These are phyloP conservation scores for Orycteropus afer DNA, from an alignment of 2,113 vertebrate species.

Conservation along the genomic window DNA sequence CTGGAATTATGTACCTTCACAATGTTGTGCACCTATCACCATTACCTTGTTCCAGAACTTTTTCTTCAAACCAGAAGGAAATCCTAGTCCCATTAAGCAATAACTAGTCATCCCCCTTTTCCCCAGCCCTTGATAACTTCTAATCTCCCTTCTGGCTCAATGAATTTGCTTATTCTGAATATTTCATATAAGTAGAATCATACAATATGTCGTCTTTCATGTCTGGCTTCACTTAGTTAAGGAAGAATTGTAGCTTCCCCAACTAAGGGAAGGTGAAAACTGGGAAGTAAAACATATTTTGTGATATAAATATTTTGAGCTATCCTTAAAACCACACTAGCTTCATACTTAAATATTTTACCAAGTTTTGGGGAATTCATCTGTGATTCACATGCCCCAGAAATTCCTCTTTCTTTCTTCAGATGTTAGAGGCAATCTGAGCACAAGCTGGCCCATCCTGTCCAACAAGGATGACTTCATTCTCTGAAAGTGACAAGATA, in stretches of 20 bases:
- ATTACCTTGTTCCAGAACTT: neutral
- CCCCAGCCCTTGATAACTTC: neutral
- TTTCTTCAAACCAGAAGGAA: neutral
- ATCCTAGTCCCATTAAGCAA: neutral
- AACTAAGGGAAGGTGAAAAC: neutral
- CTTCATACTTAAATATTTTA: neutral
- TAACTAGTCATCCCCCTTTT: accelerated
- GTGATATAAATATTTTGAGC: neutral
- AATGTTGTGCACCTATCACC: neutral
- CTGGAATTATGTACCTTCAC: neutral
- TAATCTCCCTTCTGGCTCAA: neutral
- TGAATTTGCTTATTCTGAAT: neutral
- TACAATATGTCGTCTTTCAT: accelerated
- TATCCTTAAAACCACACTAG: constrained; percentile 3
- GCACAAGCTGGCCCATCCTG: neutral
- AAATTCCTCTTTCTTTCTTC: neutral
- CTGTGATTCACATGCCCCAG: neutral
- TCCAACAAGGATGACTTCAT: neutral
- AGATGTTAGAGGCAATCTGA: neutral
- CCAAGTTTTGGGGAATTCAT: neutral
- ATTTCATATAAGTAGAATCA: neutral
- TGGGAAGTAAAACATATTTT: neutral
- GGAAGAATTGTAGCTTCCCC: neutral
- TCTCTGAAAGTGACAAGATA: constrained; percentile 30
- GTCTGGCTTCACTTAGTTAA: constrained; percentile 7